Base-by-base conservation (phyloP, 2,888 invertebrate genomes). In the Agonopterix subpropinquella region DNA sequence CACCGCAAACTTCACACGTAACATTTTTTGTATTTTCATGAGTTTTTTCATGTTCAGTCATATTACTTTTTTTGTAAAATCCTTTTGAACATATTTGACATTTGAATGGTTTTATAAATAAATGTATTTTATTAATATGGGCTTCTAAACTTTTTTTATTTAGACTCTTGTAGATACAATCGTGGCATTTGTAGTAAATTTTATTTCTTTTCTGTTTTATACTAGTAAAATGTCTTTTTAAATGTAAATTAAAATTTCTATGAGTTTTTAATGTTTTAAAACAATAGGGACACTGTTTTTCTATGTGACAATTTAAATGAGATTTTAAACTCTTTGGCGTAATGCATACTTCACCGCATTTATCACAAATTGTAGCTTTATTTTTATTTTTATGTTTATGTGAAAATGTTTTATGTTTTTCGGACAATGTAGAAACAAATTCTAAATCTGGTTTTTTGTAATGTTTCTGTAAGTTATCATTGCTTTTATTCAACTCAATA, bases 1-100 rank as follows among this genome's bases (percentile, higher is more conserved):
- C 66, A 1, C 77, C 77, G 44, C 84, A 85, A 1, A 76, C 47
- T 39, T 80, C 73, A 53, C 84, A 84, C 8, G 66, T 70, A 18
- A 70, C 65, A 36, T 64, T 66, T 42, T 67, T 72, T 2, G 47
- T 47, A 39, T 67, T 65, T 8, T 54, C 50, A 55, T 81, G 81
- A 9, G 55, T 73, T 7, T 11, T 11, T 8, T 28, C 36, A 52
- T 81, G 81, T 52, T 77, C 75, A 0, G 61, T 65, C 18, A 81
- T 55, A 37, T 78, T 71, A 50, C 73, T 75, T 47, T 73, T 80
- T 47, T 72, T 77, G 42, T 69, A 79, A 53, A 80, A 81, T 0
- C 69, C 65, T 70, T 77, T 81, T 11, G 48, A 53, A 53, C 82
- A 82, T 45, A 67, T 53, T 2, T 65, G 44, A 47, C 82, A 82